Percentiles rank a stretch among this genome's conserved stretches.
These are phyloP conservation scores for Gobio occitaniae DNA, from an alignment of 2,797 vertebrate species.

Conservation along the genomic window DNA sequence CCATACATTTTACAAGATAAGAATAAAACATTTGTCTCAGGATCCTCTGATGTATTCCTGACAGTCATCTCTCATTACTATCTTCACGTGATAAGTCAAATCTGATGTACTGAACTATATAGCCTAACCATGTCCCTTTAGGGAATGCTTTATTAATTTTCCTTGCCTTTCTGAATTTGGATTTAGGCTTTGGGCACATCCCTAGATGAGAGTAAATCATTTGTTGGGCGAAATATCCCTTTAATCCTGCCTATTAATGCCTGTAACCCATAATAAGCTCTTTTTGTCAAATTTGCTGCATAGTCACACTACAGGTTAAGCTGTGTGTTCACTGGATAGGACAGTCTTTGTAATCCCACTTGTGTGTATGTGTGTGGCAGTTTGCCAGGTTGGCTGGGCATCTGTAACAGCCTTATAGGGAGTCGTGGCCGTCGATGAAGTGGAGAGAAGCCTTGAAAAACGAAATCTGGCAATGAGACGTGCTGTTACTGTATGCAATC, in stretches of 20 bases:
- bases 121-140: not conserved
- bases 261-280: constrained; percentile 22
- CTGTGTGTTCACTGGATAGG: constrained; percentile 23
- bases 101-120: not conserved
- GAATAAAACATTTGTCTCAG: not conserved
- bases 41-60: not conserved
- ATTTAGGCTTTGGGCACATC: not conserved
- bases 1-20: not conserved
- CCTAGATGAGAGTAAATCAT: not conserved
- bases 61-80: not conserved
- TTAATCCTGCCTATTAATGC: constrained; percentile 16
- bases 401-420: constrained; percentile 26
- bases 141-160: not conserved
- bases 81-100: not conserved
- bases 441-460: constrained; percentile 47
- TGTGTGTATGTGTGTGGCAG: constrained; percentile 22
- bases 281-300: constrained; percentile 11
- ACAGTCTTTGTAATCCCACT: constrained; percentile 5
- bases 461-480: constrained; percentile 38
- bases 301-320: constrained; percentile 11
- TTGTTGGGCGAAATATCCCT: not conserved
- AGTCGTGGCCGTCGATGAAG: constrained; percentile 27
- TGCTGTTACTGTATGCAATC: not conserved
- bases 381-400: constrained; percentile 23
- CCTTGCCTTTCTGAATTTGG: not conserved